Percentiles rank a stretch among this genome's conserved stretches.
These are phyloP conservation scores for Coracias cyanogaster DNA, from an alignment of 2,797 vertebrate species.

Conservation along the genomic window DNA sequence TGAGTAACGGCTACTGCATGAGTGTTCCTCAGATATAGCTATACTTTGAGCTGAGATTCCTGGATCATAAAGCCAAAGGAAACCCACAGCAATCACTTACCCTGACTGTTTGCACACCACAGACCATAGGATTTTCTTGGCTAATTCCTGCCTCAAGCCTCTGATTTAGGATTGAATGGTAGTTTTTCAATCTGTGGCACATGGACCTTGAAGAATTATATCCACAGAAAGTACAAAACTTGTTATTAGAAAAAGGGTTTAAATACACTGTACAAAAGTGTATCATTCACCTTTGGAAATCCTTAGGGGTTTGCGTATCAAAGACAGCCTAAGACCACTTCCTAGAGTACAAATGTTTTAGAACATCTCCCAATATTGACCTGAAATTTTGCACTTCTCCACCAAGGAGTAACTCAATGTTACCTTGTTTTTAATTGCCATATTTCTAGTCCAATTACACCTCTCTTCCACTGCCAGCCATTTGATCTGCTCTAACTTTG, in stretches of 20 bases:
- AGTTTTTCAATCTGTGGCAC: not conserved
- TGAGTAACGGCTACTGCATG: not conserved
- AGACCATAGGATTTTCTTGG: not conserved
- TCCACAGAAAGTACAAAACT: not conserved
- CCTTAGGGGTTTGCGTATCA: not conserved
- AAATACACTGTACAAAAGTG: not conserved
- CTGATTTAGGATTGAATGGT: not conserved
- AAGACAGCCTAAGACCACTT: not conserved
- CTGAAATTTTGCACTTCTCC: not conserved
- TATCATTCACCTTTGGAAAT: not conserved
- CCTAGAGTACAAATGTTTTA: not conserved
- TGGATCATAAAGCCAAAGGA: not conserved
- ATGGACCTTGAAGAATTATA: not conserved
- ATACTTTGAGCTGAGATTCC: not conserved
- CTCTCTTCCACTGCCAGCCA: not conserved
- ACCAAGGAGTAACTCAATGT: not conserved
- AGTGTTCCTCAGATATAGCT: not conserved
- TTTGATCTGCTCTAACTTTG: not conserved
- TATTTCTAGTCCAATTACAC: not conserved
- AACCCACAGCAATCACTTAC: not conserved
- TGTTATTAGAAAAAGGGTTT: not conserved
- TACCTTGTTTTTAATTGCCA: not conserved
- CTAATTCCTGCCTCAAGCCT: not conserved
- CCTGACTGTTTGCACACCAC: not conserved
- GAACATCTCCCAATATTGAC: not conserved